phyloP scores from a whole-genome alignment of 2,888 invertebrate genomes.

The Pterobdella sp. region DNA sequence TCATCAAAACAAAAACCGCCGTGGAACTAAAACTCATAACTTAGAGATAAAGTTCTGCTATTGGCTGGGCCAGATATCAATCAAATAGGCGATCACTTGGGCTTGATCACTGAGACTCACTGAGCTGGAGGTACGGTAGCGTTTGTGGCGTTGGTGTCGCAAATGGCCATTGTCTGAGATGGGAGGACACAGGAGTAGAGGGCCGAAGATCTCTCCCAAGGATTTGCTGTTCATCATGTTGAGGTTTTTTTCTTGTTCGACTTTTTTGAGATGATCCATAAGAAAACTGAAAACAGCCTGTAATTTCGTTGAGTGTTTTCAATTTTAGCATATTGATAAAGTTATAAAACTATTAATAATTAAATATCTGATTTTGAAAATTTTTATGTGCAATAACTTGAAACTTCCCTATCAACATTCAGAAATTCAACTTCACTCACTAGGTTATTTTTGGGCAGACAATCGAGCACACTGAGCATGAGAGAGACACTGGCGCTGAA shows the following conservation, averaged over 20 bases:
- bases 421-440: not conserved
- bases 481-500: constrained; percentile 28
- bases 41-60: too few species aligned
- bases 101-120: constrained; percentile 24
- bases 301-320: not conserved
- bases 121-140: not conserved
- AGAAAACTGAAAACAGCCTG: constrained; percentile 29
- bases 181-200: constrained; percentile 30
- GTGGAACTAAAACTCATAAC: too few species aligned
- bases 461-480: constrained; percentile 32
- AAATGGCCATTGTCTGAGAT: constrained; percentile 7
- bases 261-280: constrained; percentile 29
- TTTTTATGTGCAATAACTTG: not conserved
- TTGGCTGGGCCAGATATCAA: constrained; percentile 31
- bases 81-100: constrained; percentile 31
- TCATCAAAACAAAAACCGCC: too few species aligned
- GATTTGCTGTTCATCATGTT: constrained; percentile 30
- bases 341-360: not conserved
- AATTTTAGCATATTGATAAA: not conserved
- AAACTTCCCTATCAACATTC: not conserved
- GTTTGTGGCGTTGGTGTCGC: not conserved
- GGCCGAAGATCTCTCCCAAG: constrained; percentile 30
- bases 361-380: not conserved
- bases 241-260: constrained; percentile 10
- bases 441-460: constrained; percentile 30